Base-by-base conservation (phyloP, 2,113 vertebrate species). In the Scophthalmus maximus region DNA sequence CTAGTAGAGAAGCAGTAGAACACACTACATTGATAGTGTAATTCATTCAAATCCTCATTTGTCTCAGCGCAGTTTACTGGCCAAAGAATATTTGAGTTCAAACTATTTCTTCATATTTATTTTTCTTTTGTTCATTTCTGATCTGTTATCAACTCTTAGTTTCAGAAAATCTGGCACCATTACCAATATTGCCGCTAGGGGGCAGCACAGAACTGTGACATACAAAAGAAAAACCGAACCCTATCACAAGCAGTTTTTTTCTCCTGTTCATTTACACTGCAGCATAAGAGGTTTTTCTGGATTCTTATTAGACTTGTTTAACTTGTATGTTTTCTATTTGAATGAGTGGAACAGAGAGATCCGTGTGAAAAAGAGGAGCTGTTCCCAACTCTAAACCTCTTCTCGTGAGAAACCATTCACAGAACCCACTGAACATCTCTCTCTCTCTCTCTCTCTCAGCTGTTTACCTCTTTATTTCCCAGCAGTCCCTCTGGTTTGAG, bases 141-240 rank as follows among this genome's bases (percentile, higher is more conserved):
- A 18, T 62, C 22, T n/a, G 27, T 1, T 40, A 8, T 29, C 44
- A 22, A 12, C 27, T 72, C 27, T 52, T 46, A 32, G 8, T 73
- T 50, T 53, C 18, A 34, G 3, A 52, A 27, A 25, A 32, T 8
- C 11, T 15, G 3, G 1, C 30, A 3, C 47, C 0, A 22, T 32
- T 52, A 7, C 6, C 32, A 3, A 18, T 10, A 1, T 4, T 20
- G 18, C 82, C 38, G 70, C 84, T 73, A 93, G 93, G 72, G 84
- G 92, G 89, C 89, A 88, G 86, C 76, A 90, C 49, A 58, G 69
- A 62, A 65, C 87, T 61, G 55, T 40, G 47, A 49, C 38, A 57
- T 4, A n/a, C 5, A 40, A 51, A 51, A 6, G n/a, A 42, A 38
- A 38, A 58, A n/a, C n/a, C n/a, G n/a, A n/a, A n/a, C n/a, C n/a